phyloP scores from a whole-genome alignment of 2,888 invertebrate genomes.

The Dicyrtoma fusca region DNA sequence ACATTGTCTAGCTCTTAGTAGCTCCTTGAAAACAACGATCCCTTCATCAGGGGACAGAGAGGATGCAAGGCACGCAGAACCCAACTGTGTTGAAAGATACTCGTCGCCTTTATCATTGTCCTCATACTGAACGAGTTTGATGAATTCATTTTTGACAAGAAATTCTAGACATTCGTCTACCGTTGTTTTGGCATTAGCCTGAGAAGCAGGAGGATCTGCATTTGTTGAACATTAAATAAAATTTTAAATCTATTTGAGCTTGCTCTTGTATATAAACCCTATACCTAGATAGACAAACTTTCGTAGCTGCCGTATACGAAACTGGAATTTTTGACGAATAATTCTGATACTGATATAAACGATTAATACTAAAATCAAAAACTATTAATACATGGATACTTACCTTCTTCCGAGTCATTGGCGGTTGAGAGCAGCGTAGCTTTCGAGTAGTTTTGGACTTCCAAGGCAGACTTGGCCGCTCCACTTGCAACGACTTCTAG shows the following conservation, averaged over 20 bases:
- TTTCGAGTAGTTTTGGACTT: slow-evolving; percentile 75
- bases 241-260: too few relatives aligned
- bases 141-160: slow-evolving; percentile 78
- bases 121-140: slow-evolving; percentile 60
- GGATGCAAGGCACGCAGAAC: slow-evolving; percentile 88
- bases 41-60: slow-evolving; percentile 95
- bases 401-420: slow-evolving; percentile 59
- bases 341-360: too few relatives aligned
- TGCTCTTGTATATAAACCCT: too few relatives aligned
- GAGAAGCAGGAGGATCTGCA: slow-evolving; percentile 51
- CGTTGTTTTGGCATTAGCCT: slow-evolving; percentile 58
- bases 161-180: slow-evolving; percentile 67
- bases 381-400: too few relatives aligned
- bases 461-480: slow-evolving; percentile 71
- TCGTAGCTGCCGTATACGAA: too few relatives aligned
- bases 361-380: too few relatives aligned
- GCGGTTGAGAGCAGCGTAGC: slow-evolving; percentile 73
- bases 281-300: too few relatives aligned
- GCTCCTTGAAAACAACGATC: slow-evolving; percentile 81
- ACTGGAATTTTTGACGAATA: background rate
- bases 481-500: slow-evolving; percentile 78
- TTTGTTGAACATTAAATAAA: background rate
- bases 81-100: slow-evolving; percentile 81
- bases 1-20: slow-evolving; percentile 85
- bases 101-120: slow-evolving; percentile 52